Conservation (phyloP, 2,888 invertebrate species). For the Caenorhabditis uteleia region DNA sequence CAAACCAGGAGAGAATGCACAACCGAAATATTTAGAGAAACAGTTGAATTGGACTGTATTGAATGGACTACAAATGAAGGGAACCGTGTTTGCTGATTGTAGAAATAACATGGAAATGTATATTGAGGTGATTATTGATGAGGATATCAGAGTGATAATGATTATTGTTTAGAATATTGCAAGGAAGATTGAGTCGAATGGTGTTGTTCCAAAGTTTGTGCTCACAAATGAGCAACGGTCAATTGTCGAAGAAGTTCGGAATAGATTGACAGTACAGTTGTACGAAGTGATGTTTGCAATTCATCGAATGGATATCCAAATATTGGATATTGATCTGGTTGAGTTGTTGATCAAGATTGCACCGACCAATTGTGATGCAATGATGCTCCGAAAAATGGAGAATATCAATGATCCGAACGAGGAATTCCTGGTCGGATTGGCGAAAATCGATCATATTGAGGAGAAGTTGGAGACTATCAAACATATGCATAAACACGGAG, state of each 20-base stretch:
- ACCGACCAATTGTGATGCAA: constrained; percentile 37
- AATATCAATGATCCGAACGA: constrained; percentile 19
- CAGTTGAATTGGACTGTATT: constrained; percentile 9
- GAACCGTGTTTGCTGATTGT: constrained; percentile 26
- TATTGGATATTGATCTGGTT: constrained; percentile 17
- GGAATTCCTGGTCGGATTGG: constrained; percentile 43
- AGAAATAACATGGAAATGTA: constrained; percentile 26
- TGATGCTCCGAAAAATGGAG: constrained; percentile 26
- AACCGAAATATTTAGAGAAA: constrained; percentile 15
- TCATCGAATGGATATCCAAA: constrained; percentile 44
- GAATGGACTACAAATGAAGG: constrained; percentile 32
- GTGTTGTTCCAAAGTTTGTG: not conserved
- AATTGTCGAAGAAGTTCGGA: constrained; percentile 37
- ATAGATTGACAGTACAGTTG: constrained; percentile 44
- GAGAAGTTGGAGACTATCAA: constrained; percentile 60
- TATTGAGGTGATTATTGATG: constrained; percentile 5
- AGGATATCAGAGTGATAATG: not conserved
- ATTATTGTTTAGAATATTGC: constrained; percentile 15
- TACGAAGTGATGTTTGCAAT: constrained; percentile 65
- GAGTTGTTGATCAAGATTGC: constrained; percentile 27
- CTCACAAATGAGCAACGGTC: constrained; percentile 5
- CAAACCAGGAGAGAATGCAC: constrained; percentile 36
- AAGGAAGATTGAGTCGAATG: constrained; percentile 17
- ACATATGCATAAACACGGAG: constrained; percentile 56
- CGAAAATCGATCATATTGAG: constrained; percentile 60